A percentile compares a stretch with the other conserved stretches of the same genome.
These are phyloP conservation scores for Poeciliopsis infans DNA, from an alignment of 2,797 vertebrate species.

Conservation along the genomic window DNA sequence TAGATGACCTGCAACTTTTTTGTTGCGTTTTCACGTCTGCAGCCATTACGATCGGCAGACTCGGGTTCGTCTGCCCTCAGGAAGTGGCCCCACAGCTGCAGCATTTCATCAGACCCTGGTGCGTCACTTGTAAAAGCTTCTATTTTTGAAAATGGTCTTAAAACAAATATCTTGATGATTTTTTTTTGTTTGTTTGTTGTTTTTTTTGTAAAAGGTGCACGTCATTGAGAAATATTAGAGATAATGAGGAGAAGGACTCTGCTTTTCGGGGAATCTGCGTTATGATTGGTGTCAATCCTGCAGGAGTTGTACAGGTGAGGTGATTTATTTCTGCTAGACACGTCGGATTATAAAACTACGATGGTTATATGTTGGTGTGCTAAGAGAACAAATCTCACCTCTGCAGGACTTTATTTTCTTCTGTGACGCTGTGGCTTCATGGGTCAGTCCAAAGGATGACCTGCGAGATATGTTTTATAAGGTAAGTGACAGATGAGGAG, in stretches of 20 bases:
- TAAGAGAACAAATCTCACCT: not conserved
- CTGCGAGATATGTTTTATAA: conserved; percentile 98
- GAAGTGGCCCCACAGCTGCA: conserved; percentile 94
- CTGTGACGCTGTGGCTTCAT: conserved; percentile 95
- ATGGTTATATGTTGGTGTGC: not conserved
- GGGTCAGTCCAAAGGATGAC: conserved; percentile 95
- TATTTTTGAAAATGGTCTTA: not conserved
- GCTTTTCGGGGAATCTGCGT: conserved; percentile 96
- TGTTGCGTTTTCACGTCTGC: conserved; percentile 27
- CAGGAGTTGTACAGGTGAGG: conserved; percentile 92
- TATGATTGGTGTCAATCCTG: conserved; percentile 97
- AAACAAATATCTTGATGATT: not conserved
- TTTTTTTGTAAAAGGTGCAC: conserved; percentile 84
- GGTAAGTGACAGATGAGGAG: conserved; percentile 69
- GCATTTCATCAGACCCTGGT: conserved; percentile 95
- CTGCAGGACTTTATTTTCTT: conserved; percentile 95
- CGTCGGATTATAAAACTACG: rapidly evolving
- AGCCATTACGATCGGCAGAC: conserved; percentile 95
- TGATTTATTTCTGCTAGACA: not conserved
- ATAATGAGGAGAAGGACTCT: conserved; percentile 96
- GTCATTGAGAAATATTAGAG: conserved; percentile 92
- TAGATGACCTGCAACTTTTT: not conserved
- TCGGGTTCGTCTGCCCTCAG: conserved; percentile 95
- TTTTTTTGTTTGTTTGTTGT: not conserved
- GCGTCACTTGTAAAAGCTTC: conserved; percentile 48